These are phyloP conservation scores for Drosophila repletoides DNA, from an alignment of 1,140 invertebrate genomes.

Conservation along the genomic window DNA sequence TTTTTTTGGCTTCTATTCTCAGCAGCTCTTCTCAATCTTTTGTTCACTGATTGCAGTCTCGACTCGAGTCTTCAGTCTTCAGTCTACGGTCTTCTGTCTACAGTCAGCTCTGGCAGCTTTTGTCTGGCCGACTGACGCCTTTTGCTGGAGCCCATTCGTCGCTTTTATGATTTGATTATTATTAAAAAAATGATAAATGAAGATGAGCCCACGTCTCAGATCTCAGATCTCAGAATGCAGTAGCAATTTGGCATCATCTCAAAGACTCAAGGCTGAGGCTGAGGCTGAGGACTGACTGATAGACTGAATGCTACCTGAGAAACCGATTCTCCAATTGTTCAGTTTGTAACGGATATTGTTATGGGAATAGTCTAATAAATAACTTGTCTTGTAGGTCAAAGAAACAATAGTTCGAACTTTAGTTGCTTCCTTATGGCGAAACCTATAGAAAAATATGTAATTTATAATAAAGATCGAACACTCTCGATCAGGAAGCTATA, in stretches of 20 bases:
- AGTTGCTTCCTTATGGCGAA: too few relatives aligned
- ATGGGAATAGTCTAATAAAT: neutral
- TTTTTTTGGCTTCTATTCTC: too few relatives aligned
- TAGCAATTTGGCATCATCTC: slow-evolving; percentile 70
- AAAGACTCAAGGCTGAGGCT: too few relatives aligned
- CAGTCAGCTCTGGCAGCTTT: slow-evolving; percentile 41
- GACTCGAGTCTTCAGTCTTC: neutral
- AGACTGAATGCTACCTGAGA: slow-evolving; percentile 61
- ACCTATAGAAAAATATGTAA: too few relatives aligned
- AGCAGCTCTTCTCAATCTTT: too few relatives aligned
- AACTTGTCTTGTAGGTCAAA: too few relatives aligned
- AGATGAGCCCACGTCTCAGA: slow-evolving; percentile 54
- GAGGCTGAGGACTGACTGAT: slow-evolving; percentile 49
- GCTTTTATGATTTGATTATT: slow-evolving; percentile 75
- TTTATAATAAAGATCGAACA: too few relatives aligned
- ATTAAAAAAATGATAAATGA: slow-evolving; percentile 80
- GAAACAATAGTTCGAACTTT: too few relatives aligned
- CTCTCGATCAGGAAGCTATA: too few relatives aligned
- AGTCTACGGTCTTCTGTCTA: slow-evolving; percentile 43
- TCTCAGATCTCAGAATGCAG: too few relatives aligned
- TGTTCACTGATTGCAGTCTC: slow-evolving; percentile 59
- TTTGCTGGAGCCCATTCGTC: slow-evolving; percentile 50
- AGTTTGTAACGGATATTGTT: slow-evolving; percentile 20
- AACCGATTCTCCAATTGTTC: slow-evolving; percentile 15
- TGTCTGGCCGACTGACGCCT: slow-evolving; percentile 37